Evolutionary conservation across 2,113 vertebrate species (phyloP).

Genomic region (Toxotes jaculatrix): DNA sequence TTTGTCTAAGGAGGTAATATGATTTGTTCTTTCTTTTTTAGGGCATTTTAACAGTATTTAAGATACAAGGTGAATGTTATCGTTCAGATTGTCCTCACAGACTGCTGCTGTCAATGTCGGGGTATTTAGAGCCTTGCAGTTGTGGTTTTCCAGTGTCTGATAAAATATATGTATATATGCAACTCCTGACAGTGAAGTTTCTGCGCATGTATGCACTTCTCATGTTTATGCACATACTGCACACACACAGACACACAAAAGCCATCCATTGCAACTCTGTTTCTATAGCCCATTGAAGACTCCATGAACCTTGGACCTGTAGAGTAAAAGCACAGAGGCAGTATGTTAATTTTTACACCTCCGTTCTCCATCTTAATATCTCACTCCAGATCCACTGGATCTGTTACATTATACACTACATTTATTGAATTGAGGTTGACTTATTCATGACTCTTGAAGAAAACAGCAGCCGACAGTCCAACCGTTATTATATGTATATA

Average conservation of each 20-base stretch:
- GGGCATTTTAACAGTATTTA: background rate
- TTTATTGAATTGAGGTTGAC: background rate
- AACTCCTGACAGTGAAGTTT: background rate
- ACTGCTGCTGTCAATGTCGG: background rate
- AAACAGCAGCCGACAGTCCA: background rate
- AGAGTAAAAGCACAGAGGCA: background rate
- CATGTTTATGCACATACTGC: slow-evolving; percentile 14
- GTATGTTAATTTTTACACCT: background rate
- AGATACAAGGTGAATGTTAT: background rate
- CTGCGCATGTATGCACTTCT: background rate
- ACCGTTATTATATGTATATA: background rate
- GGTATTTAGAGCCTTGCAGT: background rate
- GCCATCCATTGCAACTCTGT: background rate
- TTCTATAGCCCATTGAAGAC: background rate
- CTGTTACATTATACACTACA: background rate
- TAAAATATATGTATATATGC: slow-evolving; percentile 6
- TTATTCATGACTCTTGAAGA: slow-evolving; percentile 13
- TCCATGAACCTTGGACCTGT: background rate
- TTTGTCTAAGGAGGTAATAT: background rate
- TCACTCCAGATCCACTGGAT: background rate
- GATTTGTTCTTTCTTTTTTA: background rate
- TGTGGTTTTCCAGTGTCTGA: background rate
- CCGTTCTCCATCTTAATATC: background rate
- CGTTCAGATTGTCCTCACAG: background rate
- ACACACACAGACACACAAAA: background rate